Evolutionary conservation across 2,797 vertebrate species (phyloP).

Genomic region (Lycodopsis pacificus): DNA sequence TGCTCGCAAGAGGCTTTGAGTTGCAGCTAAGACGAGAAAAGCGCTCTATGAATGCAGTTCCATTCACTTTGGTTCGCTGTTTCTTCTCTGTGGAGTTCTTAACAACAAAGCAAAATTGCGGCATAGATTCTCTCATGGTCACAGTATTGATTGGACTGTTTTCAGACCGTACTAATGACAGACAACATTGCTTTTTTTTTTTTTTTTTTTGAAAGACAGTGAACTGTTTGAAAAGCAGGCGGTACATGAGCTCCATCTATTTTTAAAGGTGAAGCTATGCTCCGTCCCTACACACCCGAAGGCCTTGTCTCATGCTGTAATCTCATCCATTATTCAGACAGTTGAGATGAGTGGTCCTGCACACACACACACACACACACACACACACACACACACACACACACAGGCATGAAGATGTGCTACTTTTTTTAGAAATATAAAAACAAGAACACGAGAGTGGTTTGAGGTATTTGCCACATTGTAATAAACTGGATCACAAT

Average conservation of each 20-base stretch:
- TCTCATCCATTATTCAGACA: slow-evolving; percentile 44
- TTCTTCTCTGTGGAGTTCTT: not conserved
- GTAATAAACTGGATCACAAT: not conserved
- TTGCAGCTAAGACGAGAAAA: no score
- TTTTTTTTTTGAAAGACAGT: not conserved
- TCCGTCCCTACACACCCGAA: not conserved
- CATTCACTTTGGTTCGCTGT: not conserved
- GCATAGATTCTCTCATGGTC: not conserved
- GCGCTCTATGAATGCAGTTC: no score
- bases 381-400: not conserved
- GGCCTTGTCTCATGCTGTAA: slow-evolving; percentile 24
- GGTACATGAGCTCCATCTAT: not conserved
- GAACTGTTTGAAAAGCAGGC: not conserved
- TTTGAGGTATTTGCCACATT: not conserved
- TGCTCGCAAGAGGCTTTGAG: no score
- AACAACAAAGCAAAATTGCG: not conserved
- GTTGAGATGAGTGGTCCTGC: slow-evolving; percentile 8
- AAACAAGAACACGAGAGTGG: not conserved
- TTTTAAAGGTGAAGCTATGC: slow-evolving; percentile 2
- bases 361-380: not conserved
- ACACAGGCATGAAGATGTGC: not conserved
- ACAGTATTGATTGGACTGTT: not conserved
- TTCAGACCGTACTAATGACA: not conserved
- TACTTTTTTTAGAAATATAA: not conserved
- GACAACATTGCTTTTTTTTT: no score